A percentile compares a stretch with the other conserved stretches of the same genome.
Evolutionary conservation across 1,140 invertebrate genomes (phyloP).

Genomic region (Drosophila mayri): DNA sequence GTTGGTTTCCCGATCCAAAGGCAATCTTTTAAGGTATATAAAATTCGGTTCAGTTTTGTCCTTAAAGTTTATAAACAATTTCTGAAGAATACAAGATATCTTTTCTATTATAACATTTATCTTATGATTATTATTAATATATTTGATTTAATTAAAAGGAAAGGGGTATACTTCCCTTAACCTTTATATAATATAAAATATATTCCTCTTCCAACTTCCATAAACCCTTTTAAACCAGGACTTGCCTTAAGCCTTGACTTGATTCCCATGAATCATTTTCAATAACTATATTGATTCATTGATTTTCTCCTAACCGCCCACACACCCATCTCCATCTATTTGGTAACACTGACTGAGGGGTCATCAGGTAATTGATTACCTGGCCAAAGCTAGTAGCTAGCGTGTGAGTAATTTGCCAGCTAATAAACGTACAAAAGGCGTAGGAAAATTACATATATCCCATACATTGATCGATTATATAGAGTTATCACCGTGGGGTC

Average conservation of each 20-base stretch:
- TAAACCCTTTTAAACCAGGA: background rate
- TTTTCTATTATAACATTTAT: no score
- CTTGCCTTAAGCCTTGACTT: background rate
- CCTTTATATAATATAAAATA: no score
- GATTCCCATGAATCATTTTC: constrained; percentile 32
- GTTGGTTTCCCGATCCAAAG: no score
- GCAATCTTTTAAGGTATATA: no score
- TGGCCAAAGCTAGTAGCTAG: background rate
- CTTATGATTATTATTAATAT: no score
- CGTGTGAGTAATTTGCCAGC: constrained; percentile 39
- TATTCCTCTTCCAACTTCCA: no score
- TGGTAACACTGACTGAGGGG: constrained; percentile 16
- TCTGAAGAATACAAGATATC: no score
- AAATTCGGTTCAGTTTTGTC: no score
- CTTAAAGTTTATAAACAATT: no score
- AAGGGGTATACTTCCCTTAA: no score
- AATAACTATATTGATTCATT: constrained; percentile 45
- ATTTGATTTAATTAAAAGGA: no score
- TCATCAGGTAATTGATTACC: constrained; percentile 43
- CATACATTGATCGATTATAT: constrained; percentile 29
- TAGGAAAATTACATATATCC: constrained; percentile 21
- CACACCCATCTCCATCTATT: constrained; percentile 9
- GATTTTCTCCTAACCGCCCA: constrained; percentile 12
- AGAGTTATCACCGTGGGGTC: constrained; percentile 27
- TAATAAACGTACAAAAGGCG: constrained; percentile 25